phyloP scores from a whole-genome alignment of 2,888 invertebrate species.

The Habrosyne pyritoides region DNA sequence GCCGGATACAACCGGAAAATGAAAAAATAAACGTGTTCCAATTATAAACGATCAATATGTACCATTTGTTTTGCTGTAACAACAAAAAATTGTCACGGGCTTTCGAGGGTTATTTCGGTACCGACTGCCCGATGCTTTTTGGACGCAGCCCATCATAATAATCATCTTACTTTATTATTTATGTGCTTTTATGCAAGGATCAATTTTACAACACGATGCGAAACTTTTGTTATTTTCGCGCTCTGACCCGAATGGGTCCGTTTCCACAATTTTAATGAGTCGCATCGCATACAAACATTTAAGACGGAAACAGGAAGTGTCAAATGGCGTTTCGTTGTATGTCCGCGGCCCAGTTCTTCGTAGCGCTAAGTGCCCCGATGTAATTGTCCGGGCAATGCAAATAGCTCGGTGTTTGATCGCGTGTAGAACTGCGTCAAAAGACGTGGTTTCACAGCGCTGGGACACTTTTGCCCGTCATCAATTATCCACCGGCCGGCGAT shows the following conservation, averaged over 20 bases:
- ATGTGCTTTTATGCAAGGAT: background rate
- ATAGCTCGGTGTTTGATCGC: constrained; percentile 63
- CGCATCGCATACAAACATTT: constrained; percentile 44
- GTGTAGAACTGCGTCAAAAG: constrained; percentile 37
- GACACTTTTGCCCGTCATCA: constrained; percentile 40
- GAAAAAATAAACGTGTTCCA: constrained; percentile 50
- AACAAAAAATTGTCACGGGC: background rate
- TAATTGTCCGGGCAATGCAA: constrained; percentile 79
- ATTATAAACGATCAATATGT: constrained; percentile 56
- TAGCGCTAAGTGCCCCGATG: constrained; percentile 76
- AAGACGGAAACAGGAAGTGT: constrained; percentile 80
- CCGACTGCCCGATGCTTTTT: background rate
- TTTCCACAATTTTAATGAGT: constrained; percentile 21
- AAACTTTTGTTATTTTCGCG: constrained; percentile 33
- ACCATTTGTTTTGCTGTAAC: constrained; percentile 39
- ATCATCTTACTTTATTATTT: background rate
- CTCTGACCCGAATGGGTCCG: constrained; percentile 50
- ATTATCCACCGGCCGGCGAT: constrained; percentile 42
- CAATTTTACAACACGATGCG: background rate
- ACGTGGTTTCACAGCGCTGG: constrained; percentile 37
- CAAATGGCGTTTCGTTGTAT: constrained; percentile 81
- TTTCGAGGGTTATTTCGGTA: background rate
- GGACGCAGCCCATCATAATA: background rate
- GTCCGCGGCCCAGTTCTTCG: constrained; percentile 75
- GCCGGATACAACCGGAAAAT: constrained; percentile 47